Evolutionary conservation across 2,888 invertebrate species (phyloP).

Genomic region (Hypercompe scribonia): DNA sequence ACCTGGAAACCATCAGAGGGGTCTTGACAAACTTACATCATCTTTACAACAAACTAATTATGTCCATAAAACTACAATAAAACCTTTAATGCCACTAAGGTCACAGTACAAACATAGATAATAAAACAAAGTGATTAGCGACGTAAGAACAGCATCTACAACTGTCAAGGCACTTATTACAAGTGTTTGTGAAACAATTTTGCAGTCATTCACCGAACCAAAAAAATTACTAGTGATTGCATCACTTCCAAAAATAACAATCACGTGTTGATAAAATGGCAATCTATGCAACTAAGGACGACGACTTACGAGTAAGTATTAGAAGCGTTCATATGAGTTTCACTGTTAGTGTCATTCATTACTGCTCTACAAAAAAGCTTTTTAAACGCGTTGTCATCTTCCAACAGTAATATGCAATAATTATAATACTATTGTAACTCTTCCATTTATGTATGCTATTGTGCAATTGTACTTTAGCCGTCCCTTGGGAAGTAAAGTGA

Average conservation of each 20-base stretch:
- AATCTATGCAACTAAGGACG: constrained; percentile 46
- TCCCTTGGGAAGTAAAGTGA: not conserved
- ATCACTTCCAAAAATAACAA: constrained; percentile 71
- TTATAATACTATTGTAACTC: not conserved
- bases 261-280: constrained; percentile 50
- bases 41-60: not conserved
- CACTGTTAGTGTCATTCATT: constrained; percentile 24
- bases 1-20: not conserved
- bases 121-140: not conserved
- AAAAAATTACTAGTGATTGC: constrained; percentile 59
- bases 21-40: not conserved
- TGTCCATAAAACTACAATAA: not conserved
- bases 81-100: not conserved
- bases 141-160: not conserved
- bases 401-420: constrained; percentile 21
- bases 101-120: constrained; percentile 1
- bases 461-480: not conserved
- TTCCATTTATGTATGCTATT: not conserved
- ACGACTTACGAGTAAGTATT: constrained; percentile 27
- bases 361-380: constrained; percentile 18
- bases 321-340: constrained; percentile 27
- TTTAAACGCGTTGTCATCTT: not conserved
- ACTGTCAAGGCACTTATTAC: constrained; percentile 22
- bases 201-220: constrained; percentile 66
- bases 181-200: constrained; percentile 59